These are phyloP conservation scores for Penaeus indicus DNA, from an alignment of 1,140 invertebrate species.

Conservation along the genomic window DNA sequence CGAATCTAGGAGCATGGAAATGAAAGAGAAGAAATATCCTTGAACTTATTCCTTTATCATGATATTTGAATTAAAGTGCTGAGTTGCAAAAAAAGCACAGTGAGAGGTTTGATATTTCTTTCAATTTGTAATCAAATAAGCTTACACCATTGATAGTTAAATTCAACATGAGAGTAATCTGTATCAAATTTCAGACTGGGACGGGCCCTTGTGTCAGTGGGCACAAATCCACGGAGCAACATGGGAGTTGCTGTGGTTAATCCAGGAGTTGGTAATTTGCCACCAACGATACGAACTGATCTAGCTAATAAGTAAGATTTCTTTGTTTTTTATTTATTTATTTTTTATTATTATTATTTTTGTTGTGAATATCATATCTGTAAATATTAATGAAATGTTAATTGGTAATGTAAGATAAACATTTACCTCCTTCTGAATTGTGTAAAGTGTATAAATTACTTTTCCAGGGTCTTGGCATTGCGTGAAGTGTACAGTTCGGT, in stretches of 20 bases:
- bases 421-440: no score
- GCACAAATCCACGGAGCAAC: slow-evolving; percentile 77
- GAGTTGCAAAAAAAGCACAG: no score
- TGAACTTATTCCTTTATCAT: no score
- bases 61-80: no score
- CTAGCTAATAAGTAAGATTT: slow-evolving; percentile 75
- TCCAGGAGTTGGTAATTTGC: slow-evolving; percentile 76
- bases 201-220: slow-evolving; percentile 74
- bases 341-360: slow-evolving; percentile 11
- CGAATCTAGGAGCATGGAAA: no score
- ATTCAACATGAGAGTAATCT: no score
- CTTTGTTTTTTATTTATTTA: not conserved
- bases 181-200: slow-evolving; percentile 73
- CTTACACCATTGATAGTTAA: no score
- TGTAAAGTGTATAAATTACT: not conserved
- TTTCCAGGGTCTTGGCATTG: slow-evolving; percentile 73
- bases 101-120: no score
- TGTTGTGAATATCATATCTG: not conserved
- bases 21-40: no score
- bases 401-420: no score
- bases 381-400: no score
- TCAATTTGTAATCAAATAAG: no score
- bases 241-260: slow-evolving; percentile 78
- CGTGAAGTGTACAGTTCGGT: slow-evolving; percentile 76
- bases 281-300: slow-evolving; percentile 77